Conservation (phyloP, 2,888 invertebrate species). For the Rhopalosiphum nymphaeae region DNA sequence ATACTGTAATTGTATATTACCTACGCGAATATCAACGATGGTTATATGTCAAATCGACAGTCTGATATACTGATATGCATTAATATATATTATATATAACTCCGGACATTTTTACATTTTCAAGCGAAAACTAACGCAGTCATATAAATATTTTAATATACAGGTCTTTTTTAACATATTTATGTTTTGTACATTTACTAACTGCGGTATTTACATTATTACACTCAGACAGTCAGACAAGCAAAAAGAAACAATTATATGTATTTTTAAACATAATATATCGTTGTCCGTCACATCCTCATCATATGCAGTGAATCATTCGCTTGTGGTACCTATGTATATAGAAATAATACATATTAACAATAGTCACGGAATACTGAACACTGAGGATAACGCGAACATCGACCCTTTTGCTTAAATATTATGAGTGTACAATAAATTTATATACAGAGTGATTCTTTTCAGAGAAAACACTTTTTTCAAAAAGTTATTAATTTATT, state of each 20-base stretch:
- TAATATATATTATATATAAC: background rate
- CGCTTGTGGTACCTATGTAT: background rate
- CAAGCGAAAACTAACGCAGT: too few relatives aligned
- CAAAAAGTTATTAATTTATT: background rate
- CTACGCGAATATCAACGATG: background rate
- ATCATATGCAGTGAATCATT: background rate
- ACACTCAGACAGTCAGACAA: background rate
- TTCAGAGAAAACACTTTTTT: background rate
- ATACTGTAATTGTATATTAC: background rate
- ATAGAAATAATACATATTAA: background rate
- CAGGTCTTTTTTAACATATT: background rate
- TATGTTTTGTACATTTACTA: background rate
- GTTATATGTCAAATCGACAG: background rate
- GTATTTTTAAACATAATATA: background rate
- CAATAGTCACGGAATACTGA: slow-evolving; percentile 50
- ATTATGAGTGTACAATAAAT: background rate
- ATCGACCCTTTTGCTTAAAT: slow-evolving; percentile 39
- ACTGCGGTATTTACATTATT: background rate
- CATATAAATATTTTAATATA: background rate
- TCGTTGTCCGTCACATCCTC: background rate
- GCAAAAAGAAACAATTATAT: background rate
- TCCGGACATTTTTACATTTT: background rate
- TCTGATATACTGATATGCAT: background rate
- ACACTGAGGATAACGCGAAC: slow-evolving; percentile 27
- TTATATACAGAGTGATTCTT: background rate